Evolutionary conservation across 1,140 invertebrate genomes (phyloP).

Genomic region (Aplysia californica): DNA sequence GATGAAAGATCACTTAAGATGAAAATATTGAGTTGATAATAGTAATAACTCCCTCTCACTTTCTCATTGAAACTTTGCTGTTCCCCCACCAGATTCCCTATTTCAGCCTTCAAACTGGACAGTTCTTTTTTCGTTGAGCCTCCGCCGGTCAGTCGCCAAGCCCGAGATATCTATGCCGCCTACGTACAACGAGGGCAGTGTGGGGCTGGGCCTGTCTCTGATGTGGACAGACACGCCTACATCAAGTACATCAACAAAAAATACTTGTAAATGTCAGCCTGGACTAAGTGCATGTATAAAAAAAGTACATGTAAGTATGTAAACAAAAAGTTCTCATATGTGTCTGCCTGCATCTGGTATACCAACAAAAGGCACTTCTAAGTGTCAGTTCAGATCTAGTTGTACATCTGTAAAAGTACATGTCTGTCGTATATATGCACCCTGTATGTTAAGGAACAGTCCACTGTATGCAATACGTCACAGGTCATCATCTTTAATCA

Average conservation of each 20-base stretch:
- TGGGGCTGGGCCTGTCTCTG: constrained; percentile 59
- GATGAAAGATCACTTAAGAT: no score
- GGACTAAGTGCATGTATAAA: not conserved
- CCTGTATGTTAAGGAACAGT: not conserved
- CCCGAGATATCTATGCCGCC: constrained; percentile 76
- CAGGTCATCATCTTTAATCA: not conserved
- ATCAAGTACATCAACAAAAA: constrained; percentile 39
- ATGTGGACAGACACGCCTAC: constrained; percentile 33
- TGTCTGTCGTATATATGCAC: not conserved
- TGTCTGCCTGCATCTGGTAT: not conserved
- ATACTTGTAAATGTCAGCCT: constrained; percentile 16
- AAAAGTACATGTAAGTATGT: not conserved
- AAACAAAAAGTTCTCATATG: not conserved
- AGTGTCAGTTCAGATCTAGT: not conserved
- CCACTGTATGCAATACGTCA: not conserved
- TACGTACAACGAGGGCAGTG: constrained; percentile 71
- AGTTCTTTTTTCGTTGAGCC: constrained; percentile 70
- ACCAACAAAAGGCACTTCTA: not conserved
- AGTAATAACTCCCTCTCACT: no score
- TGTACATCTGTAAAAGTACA: not conserved
- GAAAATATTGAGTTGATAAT: no score
- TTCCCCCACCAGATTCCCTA: constrained; percentile 59
- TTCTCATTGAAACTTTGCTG: constrained; percentile 70
- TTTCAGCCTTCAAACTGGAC: constrained; percentile 70
- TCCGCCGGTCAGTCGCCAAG: constrained; percentile 74